Evolutionary conservation across 2,113 vertebrate species (phyloP).

Genomic region (Quiscalus mexicanus): DNA sequence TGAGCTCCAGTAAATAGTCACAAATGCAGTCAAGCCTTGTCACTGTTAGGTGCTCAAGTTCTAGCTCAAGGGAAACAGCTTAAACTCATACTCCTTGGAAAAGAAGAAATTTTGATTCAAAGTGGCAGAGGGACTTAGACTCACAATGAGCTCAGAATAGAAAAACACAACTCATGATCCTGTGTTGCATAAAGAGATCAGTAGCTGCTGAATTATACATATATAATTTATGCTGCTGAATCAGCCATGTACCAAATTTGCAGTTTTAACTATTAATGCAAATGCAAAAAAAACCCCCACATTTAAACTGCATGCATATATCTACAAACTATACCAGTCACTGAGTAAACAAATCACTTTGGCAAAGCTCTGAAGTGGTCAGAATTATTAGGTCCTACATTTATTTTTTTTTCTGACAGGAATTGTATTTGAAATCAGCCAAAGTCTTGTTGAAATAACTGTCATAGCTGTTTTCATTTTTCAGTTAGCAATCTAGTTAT

Average conservation of each 20-base stretch:
- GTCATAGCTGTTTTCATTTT: background rate
- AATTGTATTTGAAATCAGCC: background rate
- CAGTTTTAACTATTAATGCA: background rate
- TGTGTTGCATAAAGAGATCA: background rate
- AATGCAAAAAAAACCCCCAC: background rate
- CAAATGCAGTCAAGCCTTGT: background rate
- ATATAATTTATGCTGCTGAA: background rate
- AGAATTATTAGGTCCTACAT: background rate
- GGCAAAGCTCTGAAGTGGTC: background rate
- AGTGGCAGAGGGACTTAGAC: background rate
- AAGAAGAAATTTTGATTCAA: background rate
- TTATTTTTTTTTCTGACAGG: background rate
- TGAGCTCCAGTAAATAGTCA: background rate
- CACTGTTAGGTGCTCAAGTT: background rate
- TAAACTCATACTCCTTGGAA: background rate
- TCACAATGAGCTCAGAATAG: background rate
- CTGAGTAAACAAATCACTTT: background rate
- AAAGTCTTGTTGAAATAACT: background rate
- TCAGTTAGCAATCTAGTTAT: background rate
- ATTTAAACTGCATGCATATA: background rate
- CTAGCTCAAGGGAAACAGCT: background rate
- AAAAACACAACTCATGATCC: background rate
- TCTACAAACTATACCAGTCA: background rate
- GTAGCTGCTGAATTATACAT: background rate
- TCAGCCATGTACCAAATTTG: background rate